These are phyloP conservation scores for Aradus depressus DNA, from an alignment of 2,888 invertebrate species.

Conservation along the genomic window DNA sequence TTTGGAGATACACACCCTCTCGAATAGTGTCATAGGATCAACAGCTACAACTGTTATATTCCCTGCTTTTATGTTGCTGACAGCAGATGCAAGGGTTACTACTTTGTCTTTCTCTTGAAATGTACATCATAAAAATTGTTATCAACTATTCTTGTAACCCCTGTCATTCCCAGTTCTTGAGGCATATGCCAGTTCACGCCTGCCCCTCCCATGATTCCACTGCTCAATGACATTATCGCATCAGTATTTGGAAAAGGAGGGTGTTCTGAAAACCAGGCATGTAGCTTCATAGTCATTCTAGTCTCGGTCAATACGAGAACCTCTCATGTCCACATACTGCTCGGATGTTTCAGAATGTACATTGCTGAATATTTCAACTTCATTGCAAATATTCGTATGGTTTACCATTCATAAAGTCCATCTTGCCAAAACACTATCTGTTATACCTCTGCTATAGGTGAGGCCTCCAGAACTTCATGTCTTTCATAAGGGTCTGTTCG, in stretches of 20 bases:
- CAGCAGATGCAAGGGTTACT: conserved; percentile 3
- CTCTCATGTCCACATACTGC: conserved; percentile 29
- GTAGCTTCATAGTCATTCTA: conserved; percentile 27
- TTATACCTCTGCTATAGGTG: conserved; percentile 26
- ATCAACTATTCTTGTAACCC: conserved; percentile 25
- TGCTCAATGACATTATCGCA: conserved; percentile 22
- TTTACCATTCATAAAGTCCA: conserved; percentile 28
- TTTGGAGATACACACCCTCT: conserved; percentile 29
- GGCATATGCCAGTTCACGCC: conserved; percentile 29
- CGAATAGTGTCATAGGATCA: conserved; percentile 30
- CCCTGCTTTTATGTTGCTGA: conserved; percentile 5
- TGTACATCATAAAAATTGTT: conserved; percentile 20
- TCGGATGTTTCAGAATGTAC: no score
- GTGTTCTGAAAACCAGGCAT: conserved; percentile 29
- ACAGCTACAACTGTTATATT: conserved; percentile 24
- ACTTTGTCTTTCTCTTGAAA: conserved; percentile 15
- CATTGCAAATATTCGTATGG: conserved; percentile 25
- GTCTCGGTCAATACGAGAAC: conserved; percentile 27
- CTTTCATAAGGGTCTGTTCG: conserved; percentile 33
- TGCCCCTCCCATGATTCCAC: conserved; percentile 26
- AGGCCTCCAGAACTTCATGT: conserved; percentile 32
- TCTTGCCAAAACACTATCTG: conserved; percentile 24
- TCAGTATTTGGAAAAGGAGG: conserved; percentile 28
- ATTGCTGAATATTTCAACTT: conserved; percentile 25
- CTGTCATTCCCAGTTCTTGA: conserved; percentile 22